phyloP scores from a whole-genome alignment of 2,888 invertebrate species.

The Spatulosminthurus flaviceps region DNA sequence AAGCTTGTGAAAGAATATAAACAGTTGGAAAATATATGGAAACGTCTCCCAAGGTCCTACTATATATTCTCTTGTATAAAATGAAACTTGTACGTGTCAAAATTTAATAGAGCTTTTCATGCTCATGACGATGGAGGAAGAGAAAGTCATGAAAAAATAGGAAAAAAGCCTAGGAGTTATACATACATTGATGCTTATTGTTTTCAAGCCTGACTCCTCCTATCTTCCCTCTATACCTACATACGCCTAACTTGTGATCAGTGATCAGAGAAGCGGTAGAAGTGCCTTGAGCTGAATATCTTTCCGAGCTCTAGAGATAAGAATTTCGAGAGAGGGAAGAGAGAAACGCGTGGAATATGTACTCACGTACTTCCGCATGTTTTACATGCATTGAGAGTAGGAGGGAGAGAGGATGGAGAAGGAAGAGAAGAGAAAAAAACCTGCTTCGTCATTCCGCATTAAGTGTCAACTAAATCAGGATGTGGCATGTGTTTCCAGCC shows the following conservation, averaged over 20 bases:
- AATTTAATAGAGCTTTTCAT: background rate
- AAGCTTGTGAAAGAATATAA: background rate
- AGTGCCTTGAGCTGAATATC: no score
- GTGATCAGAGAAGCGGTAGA: no score
- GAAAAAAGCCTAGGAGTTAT: no score
- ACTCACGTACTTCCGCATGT: no score
- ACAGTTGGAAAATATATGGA: background rate
- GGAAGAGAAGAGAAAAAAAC: background rate
- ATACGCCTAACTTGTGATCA: no score
- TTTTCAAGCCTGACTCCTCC: background rate
- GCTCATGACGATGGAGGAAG: background rate
- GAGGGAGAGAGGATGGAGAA: background rate
- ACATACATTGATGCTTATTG: background rate
- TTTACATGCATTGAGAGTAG: background rate
- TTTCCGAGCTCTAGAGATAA: no score
- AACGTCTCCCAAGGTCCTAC: background rate
- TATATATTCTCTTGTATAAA: background rate
- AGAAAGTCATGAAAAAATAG: background rate
- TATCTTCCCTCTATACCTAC: no score
- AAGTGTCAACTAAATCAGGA: slow-evolving; percentile 54
- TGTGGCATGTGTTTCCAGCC: slow-evolving; percentile 46
- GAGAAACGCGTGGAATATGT: no score
- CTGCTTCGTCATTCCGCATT: background rate
- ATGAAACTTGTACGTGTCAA: slow-evolving; percentile 14
- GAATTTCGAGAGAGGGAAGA: no score